Conservation (phyloP, 2,113 vertebrate species). For the Macquaria australasica region DNA sequence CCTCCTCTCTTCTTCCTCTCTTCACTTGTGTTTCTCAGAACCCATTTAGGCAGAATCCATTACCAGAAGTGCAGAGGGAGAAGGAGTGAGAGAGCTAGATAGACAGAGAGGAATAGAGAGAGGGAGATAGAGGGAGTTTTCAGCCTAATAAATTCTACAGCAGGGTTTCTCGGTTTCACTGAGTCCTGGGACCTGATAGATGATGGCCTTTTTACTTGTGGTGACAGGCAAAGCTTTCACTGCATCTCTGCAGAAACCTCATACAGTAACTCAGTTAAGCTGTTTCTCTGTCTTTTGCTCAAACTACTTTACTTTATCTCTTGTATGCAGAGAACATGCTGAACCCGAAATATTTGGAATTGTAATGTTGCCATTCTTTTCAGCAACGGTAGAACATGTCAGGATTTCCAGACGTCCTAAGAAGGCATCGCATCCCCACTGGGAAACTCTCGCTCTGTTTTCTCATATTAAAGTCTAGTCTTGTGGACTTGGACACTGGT, state of each 20-base stretch:
- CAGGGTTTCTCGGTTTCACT: constrained; percentile 39
- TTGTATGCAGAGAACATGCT: not conserved
- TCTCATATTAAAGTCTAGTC: not conserved
- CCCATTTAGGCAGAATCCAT: constrained; percentile 75
- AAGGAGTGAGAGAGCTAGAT: constrained; percentile 32
- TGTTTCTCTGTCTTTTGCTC: not conserved
- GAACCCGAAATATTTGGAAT: not conserved
- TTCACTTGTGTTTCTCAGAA: constrained; percentile 71
- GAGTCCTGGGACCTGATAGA: constrained; percentile 42
- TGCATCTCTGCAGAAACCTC: constrained; percentile 28
- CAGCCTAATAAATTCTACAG: constrained; percentile 51
- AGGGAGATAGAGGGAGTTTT: constrained; percentile 31
- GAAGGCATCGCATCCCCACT: no score
- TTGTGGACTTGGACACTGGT: not conserved
- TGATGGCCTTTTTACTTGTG: constrained; percentile 46
- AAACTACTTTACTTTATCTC: constrained; percentile 2
- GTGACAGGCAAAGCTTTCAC: constrained; percentile 29
- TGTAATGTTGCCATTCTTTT: not conserved
- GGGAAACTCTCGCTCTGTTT: not conserved
- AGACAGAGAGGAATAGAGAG: constrained; percentile 27
- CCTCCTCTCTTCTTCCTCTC: constrained; percentile 25
- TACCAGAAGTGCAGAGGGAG: constrained; percentile 70
- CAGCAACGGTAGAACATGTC: not conserved
- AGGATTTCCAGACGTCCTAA: not conserved
- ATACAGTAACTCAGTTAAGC: constrained; percentile 1